Percentiles rank a stretch among this genome's conserved stretches.
These are phyloP conservation scores for Phyllotreta striolata DNA, from an alignment of 2,888 invertebrate species.

Conservation along the genomic window DNA sequence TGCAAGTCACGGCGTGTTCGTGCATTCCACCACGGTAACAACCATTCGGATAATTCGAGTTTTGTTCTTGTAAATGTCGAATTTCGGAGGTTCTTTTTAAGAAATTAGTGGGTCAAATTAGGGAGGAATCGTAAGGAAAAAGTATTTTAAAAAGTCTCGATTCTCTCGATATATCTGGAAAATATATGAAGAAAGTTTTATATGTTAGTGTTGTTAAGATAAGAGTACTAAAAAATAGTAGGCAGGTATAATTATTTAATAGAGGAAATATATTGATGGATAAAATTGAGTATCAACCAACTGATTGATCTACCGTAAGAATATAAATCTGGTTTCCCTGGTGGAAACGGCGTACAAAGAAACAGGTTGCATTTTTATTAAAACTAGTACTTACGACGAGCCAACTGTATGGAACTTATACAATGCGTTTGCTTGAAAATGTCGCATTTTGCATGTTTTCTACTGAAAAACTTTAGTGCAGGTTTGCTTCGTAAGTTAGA, in stretches of 20 bases:
- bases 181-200: not conserved
- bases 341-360: conserved; percentile 35
- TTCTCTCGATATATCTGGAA: too few relatives aligned
- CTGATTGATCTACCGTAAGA: not conserved
- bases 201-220: not conserved
- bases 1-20: conserved; percentile 3
- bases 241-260: not conserved
- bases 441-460: conserved; percentile 28
- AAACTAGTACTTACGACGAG: conserved; percentile 40
- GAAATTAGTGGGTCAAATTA: too few relatives aligned
- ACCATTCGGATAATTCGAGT: not conserved
- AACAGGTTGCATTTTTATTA: conserved; percentile 45
- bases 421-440: conserved; percentile 30
- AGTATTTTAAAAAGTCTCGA: too few relatives aligned
- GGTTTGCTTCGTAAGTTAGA: conserved; percentile 1
- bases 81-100: too few relatives aligned
- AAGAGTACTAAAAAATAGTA: not conserved
- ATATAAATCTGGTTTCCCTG: conserved; percentile 22
- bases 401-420: conserved; percentile 32
- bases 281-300: too few relatives aligned
- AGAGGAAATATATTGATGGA: too few relatives aligned
- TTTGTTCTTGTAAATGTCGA: too few relatives aligned
- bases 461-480: conserved; percentile 9
- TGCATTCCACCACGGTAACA: conserved; percentile 36
- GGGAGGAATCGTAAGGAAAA: too few relatives aligned